phyloP scores from a whole-genome alignment of 2,797 vertebrate species.

The Acanthurus tractus region DNA sequence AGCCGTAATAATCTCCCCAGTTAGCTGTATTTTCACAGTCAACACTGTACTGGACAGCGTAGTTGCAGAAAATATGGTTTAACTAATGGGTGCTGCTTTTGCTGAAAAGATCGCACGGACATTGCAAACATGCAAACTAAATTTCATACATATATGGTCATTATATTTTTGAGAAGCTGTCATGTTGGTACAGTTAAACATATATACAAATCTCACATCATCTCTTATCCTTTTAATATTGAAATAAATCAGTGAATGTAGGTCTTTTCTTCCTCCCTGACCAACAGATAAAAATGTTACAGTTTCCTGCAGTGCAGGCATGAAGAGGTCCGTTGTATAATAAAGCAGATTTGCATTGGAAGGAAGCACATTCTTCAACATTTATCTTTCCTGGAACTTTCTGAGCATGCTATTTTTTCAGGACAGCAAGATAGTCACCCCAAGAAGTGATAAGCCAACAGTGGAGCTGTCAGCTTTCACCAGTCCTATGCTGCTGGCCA shows the following conservation, averaged over 20 bases:
- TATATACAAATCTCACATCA: constrained; percentile 4
- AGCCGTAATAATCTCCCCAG: constrained; percentile 54
- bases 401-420: background rate
- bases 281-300: background rate
- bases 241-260: background rate
- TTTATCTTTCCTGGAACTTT: constrained; percentile 19
- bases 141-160: constrained; percentile 3
- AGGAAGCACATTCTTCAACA: constrained; percentile 27
- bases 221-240: background rate
- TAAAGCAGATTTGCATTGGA: constrained; percentile 19
- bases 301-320: constrained; percentile 8
- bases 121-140: constrained; percentile 11
- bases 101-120: constrained; percentile 15
- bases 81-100: constrained; percentile 38
- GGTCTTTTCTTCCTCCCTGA: background rate
- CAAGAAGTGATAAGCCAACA: constrained; percentile 14
- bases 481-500: background rate
- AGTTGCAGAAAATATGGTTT: constrained; percentile 33
- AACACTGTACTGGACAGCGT: constrained; percentile 40
- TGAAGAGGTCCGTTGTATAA: background rate
- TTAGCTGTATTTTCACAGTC: constrained; percentile 65
- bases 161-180: constrained; percentile 4
- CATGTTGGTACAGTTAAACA: constrained; percentile 1
- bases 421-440: background rate
- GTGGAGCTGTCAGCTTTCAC: background rate